These are phyloP conservation scores for Vulpes ferrilata DNA, from an alignment of 2,113 vertebrate species.

Conservation along the genomic window DNA sequence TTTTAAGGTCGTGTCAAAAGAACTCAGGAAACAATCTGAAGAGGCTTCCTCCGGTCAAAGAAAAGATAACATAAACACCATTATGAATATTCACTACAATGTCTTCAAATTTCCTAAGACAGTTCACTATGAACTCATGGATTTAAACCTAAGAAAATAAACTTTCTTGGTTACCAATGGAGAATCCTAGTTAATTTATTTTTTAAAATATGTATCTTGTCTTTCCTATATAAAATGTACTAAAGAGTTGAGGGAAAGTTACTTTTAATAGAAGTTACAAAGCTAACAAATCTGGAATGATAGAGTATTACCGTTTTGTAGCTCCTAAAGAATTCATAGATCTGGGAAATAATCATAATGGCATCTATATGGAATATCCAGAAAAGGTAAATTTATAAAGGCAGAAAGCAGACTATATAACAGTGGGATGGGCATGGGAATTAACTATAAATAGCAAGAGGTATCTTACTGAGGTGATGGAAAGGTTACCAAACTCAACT, in stretches of 20 bases:
- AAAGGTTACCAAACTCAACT: not conserved
- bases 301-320: not conserved
- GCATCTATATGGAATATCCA: not conserved
- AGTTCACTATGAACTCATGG: not conserved
- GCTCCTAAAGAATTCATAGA: not conserved
- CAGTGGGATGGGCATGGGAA: not conserved
- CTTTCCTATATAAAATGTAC: not conserved
- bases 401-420: not conserved
- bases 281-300: not conserved
- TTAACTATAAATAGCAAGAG: not conserved
- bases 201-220: not conserved
- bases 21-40: not conserved
- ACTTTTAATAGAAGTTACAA: not conserved
- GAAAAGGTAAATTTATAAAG: not conserved
- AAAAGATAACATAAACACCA: not conserved
- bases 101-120: not conserved
- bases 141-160: not conserved
- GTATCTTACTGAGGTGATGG: not conserved
- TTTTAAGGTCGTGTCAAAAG: not conserved
- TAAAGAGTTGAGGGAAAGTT: not conserved
- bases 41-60: not conserved
- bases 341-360: not conserved
- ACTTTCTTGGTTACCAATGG: not conserved
- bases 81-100: not conserved
- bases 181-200: slow-evolving; percentile 6